These are phyloP conservation scores for Peromyscus eremicus DNA, from an alignment of 2,797 vertebrate species.

Conservation along the genomic window DNA sequence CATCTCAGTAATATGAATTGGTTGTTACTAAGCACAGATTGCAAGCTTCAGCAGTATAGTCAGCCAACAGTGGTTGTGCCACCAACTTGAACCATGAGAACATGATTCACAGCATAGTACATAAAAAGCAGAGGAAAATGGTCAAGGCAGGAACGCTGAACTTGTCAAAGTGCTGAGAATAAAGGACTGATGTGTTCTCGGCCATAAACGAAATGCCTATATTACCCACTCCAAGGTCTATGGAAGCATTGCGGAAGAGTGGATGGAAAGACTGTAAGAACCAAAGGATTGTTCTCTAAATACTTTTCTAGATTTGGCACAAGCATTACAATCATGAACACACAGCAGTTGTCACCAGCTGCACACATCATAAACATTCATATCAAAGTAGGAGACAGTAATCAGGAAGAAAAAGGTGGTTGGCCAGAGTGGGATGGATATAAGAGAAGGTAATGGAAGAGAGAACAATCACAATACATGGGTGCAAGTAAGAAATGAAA, in stretches of 20 bases:
- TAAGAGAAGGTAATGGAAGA: neutral
- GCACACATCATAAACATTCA: neutral
- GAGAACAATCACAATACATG: neutral
- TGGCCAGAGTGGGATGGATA: neutral
- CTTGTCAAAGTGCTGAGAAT: neutral
- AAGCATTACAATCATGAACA: neutral
- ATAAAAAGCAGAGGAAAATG: neutral
- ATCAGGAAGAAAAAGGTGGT: neutral
- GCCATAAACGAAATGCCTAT: neutral
- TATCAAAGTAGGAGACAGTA: neutral
- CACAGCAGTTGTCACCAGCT: neutral
- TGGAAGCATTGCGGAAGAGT: neutral
- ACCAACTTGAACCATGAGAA: neutral
- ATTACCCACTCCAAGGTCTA: neutral
- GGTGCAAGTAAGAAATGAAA: neutral
- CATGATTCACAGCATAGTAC: neutral
- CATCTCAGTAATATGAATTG: neutral
- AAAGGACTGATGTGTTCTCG: neutral
- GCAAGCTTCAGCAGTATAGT: neutral
- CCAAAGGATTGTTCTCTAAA: neutral
- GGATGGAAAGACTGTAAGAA: neutral
- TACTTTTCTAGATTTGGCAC: neutral
- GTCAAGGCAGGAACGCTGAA: neutral
- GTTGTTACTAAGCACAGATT: conserved; percentile 16
- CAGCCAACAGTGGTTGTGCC: neutral